Evolutionary conservation across 2,113 vertebrate genomes (phyloP), one percentile per base, ranked within the genome.

Genomic region (Zingel zingel): DNA sequence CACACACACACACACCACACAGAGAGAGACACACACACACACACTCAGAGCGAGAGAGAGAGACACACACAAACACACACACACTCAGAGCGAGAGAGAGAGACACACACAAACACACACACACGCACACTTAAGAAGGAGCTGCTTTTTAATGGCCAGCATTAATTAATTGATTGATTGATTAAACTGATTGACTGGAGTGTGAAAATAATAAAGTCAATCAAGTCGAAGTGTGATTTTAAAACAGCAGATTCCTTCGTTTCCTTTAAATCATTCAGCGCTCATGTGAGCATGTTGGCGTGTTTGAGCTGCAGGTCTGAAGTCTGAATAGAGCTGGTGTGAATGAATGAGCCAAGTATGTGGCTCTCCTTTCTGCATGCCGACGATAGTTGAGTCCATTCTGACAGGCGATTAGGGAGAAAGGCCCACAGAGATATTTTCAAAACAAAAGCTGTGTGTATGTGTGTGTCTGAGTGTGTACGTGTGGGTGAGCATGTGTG

Each of bases 391-490:
- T 62, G 71, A 85, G 81, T 88, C 74, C 48, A 84, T 86, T 90
- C 81, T 86, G 88, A 90, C 86, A 84, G 43, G 77, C 77, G 81
- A 88, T 88, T 84, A 86, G 69, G 53, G 56, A 57, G 61, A 74
- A 86, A 82, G 63, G 30, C 50, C 86, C 51, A 45, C 80, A 73
- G 86, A 84, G 81, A 88, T 79, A 75, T 69, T 77, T 74, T 67
- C 79, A 75, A 86, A 78, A 81, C 77, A 90, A 88, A 86, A 78
- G 77, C 74, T 79, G 33, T 36, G 6, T 36, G 33, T 36, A 5
- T 8, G 33, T 1, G 33, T 36, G 33, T 36, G 33, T 36, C 1
- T 36, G 33, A 27, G 27, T 7, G 33, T 36, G 4, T 36, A 36
- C 6, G 6, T 36, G 33, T 8, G 33, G 5, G 30, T 33, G 30